These are phyloP conservation scores for Lycaon pictus DNA, from an alignment of 2,113 vertebrate genomes.

Conservation along the genomic window DNA sequence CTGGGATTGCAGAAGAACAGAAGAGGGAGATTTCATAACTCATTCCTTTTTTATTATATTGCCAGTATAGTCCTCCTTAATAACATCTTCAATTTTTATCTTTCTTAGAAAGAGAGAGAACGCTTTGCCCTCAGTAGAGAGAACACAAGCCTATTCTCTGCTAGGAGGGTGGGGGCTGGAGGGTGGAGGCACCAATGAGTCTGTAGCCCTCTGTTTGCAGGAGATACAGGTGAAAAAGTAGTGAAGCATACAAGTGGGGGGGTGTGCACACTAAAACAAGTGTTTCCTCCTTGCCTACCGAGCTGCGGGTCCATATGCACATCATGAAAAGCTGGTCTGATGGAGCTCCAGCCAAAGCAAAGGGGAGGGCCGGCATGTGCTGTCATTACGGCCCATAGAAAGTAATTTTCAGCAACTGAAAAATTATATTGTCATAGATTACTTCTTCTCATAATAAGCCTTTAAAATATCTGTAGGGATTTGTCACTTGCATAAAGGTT, in stretches of 20 bases:
- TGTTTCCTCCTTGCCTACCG: background rate
- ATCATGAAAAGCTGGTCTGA: background rate
- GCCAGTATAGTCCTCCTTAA: background rate
- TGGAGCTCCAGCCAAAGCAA: background rate
- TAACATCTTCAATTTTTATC: background rate
- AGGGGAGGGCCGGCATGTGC: background rate
- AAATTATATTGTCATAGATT: slow-evolving; percentile 74
- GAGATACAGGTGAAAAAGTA: background rate
- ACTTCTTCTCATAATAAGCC: slow-evolving; percentile 62
- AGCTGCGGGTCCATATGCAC: background rate
- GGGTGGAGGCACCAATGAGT: accelerated
- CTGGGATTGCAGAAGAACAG: background rate
- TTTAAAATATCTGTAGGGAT: slow-evolving; percentile 72
- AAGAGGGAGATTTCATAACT: background rate
- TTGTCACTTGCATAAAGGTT: slow-evolving; percentile 73
- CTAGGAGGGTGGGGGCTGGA: background rate
- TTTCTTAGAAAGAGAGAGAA: slow-evolving; percentile 51
- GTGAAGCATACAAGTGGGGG: background rate
- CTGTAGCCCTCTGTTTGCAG: background rate
- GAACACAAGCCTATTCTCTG: background rate
- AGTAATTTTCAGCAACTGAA: slow-evolving; percentile 46
- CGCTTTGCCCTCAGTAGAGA: background rate
- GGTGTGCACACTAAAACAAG: background rate
- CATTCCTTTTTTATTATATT: background rate
- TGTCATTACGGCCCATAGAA: background rate